Percentiles rank a stretch among this genome's conserved stretches.
Conservation (phyloP, 1,140 invertebrate genomes). For the Drosophila neocordata region DNA sequence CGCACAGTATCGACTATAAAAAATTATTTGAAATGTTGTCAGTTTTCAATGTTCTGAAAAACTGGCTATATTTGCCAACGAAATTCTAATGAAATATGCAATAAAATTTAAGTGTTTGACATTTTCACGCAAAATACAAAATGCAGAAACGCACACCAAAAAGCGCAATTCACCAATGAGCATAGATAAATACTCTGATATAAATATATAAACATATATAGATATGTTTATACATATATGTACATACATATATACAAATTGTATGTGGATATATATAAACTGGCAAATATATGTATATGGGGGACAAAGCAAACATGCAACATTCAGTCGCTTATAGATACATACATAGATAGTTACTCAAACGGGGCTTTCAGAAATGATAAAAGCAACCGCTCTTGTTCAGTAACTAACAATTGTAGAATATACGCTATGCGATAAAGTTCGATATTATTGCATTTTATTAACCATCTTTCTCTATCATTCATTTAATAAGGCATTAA, state of each 20-base stretch:
- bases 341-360: no score
- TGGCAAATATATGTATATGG: no score
- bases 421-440: no score
- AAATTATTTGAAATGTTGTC: slow-evolving; percentile 51
- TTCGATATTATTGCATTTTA: no score
- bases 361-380: no score
- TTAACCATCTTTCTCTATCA: no score
- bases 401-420: no score
- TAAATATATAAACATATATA: slow-evolving; percentile 8
- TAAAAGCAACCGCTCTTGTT: no score
- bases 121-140: slow-evolving; percentile 54
- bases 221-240: slow-evolving; percentile 11
- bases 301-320: no score
- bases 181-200: slow-evolving; percentile 49
- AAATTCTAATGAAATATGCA: slow-evolving; percentile 80
- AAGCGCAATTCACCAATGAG: slow-evolving; percentile 57
- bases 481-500: no score
- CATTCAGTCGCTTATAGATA: no score
- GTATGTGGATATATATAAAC: no score
- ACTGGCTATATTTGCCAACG: slow-evolving; percentile 55
- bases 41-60: slow-evolving; percentile 10
- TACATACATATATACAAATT: slow-evolving; percentile 5
- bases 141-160: slow-evolving; percentile 39
- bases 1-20: slow-evolving; percentile 42
- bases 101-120: slow-evolving; percentile 76